phyloP scores from a whole-genome alignment of 2,113 vertebrate genomes.

The Anas platyrhynchos region DNA sequence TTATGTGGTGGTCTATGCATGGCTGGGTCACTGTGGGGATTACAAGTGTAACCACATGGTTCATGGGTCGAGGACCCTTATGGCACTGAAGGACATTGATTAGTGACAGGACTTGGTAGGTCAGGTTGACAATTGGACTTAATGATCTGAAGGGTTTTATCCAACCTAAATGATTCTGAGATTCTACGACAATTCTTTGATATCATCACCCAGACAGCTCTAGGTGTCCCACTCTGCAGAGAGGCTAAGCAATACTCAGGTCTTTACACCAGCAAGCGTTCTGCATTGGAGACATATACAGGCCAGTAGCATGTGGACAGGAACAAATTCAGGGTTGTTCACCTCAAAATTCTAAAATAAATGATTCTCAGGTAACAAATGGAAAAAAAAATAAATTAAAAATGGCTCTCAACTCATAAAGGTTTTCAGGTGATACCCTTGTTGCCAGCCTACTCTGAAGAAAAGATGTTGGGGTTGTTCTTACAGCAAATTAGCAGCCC shows the following conservation, averaged over 20 bases:
- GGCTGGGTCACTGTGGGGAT: background rate
- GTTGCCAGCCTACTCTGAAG: slow-evolving; percentile 9
- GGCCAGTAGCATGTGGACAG: background rate
- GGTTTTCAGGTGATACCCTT: background rate
- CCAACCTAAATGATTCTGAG: background rate
- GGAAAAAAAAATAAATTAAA: background rate
- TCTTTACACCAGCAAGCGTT: background rate
- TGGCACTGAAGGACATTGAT: background rate
- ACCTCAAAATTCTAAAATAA: background rate
- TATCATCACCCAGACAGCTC: background rate
- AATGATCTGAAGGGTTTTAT: background rate
- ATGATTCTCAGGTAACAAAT: background rate
- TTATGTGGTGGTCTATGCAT: fast-evolving
- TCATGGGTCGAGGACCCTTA: background rate
- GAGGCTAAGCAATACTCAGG: background rate
- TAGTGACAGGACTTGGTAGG: background rate
- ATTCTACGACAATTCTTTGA: background rate
- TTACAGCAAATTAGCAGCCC: slow-evolving; percentile 40
- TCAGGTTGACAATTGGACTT: background rate
- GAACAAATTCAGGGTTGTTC: background rate
- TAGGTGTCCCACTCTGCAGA: background rate
- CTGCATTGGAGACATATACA: background rate
- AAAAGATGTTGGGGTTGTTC: slow-evolving; percentile 19
- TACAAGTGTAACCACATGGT: background rate
- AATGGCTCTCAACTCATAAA: background rate